A percentile compares a stretch with the other conserved stretches of the same genome.
Evolutionary conservation across 2,113 vertebrate genomes (phyloP).

Genomic region (Tympanuchus pallidicinctus): DNA sequence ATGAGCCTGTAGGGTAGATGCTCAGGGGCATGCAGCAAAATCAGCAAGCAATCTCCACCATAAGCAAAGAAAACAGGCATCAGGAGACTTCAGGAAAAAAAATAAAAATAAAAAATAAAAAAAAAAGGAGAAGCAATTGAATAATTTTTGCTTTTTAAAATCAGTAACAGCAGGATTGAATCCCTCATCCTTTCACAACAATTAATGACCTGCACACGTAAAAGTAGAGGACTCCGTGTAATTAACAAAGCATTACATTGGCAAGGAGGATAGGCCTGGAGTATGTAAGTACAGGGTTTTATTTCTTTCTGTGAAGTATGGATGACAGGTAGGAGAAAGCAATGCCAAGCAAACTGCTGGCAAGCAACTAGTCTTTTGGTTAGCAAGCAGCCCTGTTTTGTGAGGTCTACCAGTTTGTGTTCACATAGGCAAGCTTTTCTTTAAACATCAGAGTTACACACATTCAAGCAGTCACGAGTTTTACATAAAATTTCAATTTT

Average conservation of each 20-base stretch:
- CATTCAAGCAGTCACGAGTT: background rate
- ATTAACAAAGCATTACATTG: slow-evolving; percentile 57
- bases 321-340: slow-evolving; percentile 68
- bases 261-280: slow-evolving; percentile 41
- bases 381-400: slow-evolving; percentile 49
- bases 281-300: slow-evolving; percentile 57
- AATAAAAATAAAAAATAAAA: slow-evolving; percentile 16
- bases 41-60: slow-evolving; percentile 25
- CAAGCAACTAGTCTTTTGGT: slow-evolving; percentile 49
- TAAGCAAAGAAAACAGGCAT: slow-evolving; percentile 40
- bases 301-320: slow-evolving; percentile 54
- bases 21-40: slow-evolving; percentile 28
- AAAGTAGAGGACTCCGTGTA: slow-evolving; percentile 23
- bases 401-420: slow-evolving; percentile 9
- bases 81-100: background rate
- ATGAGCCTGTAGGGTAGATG: background rate
- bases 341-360: slow-evolving; percentile 59
- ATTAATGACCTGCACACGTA: slow-evolving; percentile 36
- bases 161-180: background rate
- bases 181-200: background rate
- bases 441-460: slow-evolving; percentile 19
- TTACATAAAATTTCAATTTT: slow-evolving; percentile 22
- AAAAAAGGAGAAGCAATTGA: slow-evolving; percentile 38
- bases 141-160: slow-evolving; percentile 58
- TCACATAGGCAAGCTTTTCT: slow-evolving; percentile 10